Conservation (phyloP, 2,113 vertebrate genomes). For the Emberiza fucata region DNA sequence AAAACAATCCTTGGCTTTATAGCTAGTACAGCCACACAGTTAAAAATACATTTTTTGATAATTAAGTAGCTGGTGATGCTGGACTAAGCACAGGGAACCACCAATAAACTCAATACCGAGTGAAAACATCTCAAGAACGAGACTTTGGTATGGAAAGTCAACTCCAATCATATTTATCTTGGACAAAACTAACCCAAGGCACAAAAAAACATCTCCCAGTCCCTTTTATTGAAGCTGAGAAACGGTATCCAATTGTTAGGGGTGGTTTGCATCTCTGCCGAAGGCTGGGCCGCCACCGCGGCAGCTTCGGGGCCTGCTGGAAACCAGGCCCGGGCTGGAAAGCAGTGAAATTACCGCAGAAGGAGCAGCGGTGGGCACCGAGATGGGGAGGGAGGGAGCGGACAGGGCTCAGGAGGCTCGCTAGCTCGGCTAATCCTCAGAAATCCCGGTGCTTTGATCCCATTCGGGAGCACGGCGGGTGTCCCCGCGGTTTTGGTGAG, state of each 20-base stretch:
- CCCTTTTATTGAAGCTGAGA: background rate
- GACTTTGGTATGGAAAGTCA: background rate
- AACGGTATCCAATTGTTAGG: accelerated
- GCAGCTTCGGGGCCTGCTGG: background rate
- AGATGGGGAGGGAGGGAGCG: background rate
- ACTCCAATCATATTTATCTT: background rate
- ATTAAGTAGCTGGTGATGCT: background rate
- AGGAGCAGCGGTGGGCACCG: accelerated
- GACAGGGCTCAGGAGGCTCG: background rate
- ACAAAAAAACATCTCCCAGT: background rate
- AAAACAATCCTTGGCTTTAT: background rate
- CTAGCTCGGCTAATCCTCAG: background rate
- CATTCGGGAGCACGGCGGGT: background rate
- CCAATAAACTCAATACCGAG: background rate
- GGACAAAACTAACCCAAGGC: background rate
- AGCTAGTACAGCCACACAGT: background rate
- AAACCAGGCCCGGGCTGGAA: background rate
- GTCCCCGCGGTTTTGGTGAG: background rate
- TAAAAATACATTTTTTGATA: background rate
- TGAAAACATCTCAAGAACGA: background rate
- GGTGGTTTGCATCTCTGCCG: background rate
- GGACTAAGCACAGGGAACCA: background rate
- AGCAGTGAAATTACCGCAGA: accelerated
- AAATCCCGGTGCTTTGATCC: accelerated
- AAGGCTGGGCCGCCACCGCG: background rate